A percentile compares a stretch with the other conserved stretches of the same genome.
phyloP scores from a whole-genome alignment of 2,113 vertebrate species.

The Anguilla japonica region DNA sequence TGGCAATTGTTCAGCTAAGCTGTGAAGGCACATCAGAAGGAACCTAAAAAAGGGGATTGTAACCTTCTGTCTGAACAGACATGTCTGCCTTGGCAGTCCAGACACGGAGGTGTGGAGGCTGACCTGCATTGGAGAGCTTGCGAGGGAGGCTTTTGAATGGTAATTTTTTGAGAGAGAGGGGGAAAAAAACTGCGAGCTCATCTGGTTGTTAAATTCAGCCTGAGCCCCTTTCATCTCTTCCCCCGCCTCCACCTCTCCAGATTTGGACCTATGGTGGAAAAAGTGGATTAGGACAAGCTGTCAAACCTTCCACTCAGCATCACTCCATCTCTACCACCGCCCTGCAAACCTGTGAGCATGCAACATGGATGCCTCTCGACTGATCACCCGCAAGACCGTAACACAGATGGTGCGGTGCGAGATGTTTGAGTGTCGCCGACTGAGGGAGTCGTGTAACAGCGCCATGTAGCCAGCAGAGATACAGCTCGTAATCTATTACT shows the following conservation, averaged over 20 bases:
- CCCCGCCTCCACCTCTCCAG: not conserved
- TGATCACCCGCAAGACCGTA: not conserved
- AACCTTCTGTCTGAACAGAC: slow-evolving; percentile 1
- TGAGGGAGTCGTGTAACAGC: not conserved
- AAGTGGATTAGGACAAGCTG: slow-evolving; percentile 7
- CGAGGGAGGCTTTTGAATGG: slow-evolving; percentile 8
- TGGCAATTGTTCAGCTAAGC: not conserved
- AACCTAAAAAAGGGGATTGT: slow-evolving; percentile 11
- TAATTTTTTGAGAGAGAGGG: not conserved
- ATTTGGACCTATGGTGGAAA: not conserved
- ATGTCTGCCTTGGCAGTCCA: not conserved
- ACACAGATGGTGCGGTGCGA: not conserved
- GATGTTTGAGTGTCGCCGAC: not conserved
- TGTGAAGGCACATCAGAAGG: slow-evolving; percentile 15
- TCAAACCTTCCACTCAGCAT: not conserved
- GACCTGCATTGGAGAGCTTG: not conserved
- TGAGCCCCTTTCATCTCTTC: not conserved
- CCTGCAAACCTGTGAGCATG: not conserved
- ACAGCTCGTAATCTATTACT: not conserved
- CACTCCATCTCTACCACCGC: not conserved
- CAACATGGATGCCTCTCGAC: not conserved
- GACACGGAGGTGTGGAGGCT: not conserved
- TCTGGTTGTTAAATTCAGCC: slow-evolving; percentile 6
- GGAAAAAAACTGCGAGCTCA: not conserved
- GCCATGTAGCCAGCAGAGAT: not conserved